Evolutionary conservation across 2,888 invertebrate genomes (phyloP), one percentile per base, ranked within the genome.

Genomic region (Ornithoptera alexandrae): DNA sequence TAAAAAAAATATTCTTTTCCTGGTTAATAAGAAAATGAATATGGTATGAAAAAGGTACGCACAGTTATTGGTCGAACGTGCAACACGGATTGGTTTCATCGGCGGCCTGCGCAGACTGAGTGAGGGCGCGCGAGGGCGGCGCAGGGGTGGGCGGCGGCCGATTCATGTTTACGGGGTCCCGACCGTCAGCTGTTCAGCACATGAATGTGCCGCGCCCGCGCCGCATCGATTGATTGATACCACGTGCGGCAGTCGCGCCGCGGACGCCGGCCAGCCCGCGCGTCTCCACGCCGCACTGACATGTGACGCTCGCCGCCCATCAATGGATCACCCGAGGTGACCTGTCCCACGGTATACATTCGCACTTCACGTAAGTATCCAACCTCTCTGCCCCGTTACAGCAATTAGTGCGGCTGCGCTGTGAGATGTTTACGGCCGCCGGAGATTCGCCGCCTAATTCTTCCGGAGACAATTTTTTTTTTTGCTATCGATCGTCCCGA

Each of bases 141-240:
- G 69, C 65, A 62, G 67, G 69, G 69, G 71, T 68, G 73, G 73
- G 78, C 76, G 74, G 80, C 76, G 76, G 79, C 83, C 89, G 86
- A 92, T 92, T 92, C 92, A 92, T 92, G 92, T 88, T 91, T 90
- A 90, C 90, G 85, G 87, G 84, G 82, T 30, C 81, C 82, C 83
- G 85, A 84, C 84, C 88, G 92, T 91, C 92, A 92, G 92, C 92
- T 92, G 92, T 91, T 92, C 85, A 80, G 81, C 83, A 81, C 85
- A 87, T 90, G 90, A 91, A 90, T 90, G 91, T 86, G 86, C 81
- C 87, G 88, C 88, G 88, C 88, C 81, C 57, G 57, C 57, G 57
- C 57, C 57, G 22, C 90, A 90, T 90, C 90, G 90, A 91, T 92
- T 90, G 90, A 89, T 86, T 88, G 89, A 88, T 88, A 90, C 88